Evolutionary conservation across 2,888 invertebrate genomes (phyloP).

Genomic region (Gisinianus flammeolus): DNA sequence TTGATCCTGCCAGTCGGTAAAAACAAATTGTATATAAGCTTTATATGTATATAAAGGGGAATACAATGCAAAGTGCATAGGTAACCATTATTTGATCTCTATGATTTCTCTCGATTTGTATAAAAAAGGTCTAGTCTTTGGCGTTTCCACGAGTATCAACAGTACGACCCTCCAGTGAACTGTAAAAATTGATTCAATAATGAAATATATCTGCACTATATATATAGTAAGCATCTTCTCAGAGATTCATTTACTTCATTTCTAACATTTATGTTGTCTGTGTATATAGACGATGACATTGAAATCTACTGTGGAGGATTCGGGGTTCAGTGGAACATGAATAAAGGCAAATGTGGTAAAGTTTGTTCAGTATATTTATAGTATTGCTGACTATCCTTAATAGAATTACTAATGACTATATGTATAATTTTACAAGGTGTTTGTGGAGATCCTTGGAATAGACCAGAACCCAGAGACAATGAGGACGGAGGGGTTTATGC

Average conservation of each 20-base stretch:
- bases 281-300: slow-evolving; percentile 43
- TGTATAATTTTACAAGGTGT: slow-evolving; percentile 32
- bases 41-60: too few species aligned
- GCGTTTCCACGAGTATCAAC: slow-evolving; percentile 41
- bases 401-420: background rate
- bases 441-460: slow-evolving; percentile 52
- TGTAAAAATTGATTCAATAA: too few species aligned
- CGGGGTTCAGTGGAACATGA: slow-evolving; percentile 9
- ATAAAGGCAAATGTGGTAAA: slow-evolving; percentile 19
- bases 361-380: background rate
- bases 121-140: slow-evolving; percentile 47
- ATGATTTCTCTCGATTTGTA: too few species aligned
- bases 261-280: too few species aligned
- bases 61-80: too few species aligned
- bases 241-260: too few species aligned
- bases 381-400: background rate
- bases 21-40: too few species aligned
- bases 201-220: too few species aligned
- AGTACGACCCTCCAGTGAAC: slow-evolving; percentile 38
- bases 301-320: slow-evolving; percentile 49
- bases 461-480: slow-evolving; percentile 45
- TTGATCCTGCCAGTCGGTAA: slow-evolving; percentile 39
- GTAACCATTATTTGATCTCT: too few species aligned
- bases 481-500: slow-evolving; percentile 51
- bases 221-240: too few species aligned